A percentile compares a stretch with the other conserved stretches of the same genome.
These are phyloP conservation scores for Leptura quadrifasciata DNA, from an alignment of 2,888 invertebrate genomes.

Conservation along the genomic window DNA sequence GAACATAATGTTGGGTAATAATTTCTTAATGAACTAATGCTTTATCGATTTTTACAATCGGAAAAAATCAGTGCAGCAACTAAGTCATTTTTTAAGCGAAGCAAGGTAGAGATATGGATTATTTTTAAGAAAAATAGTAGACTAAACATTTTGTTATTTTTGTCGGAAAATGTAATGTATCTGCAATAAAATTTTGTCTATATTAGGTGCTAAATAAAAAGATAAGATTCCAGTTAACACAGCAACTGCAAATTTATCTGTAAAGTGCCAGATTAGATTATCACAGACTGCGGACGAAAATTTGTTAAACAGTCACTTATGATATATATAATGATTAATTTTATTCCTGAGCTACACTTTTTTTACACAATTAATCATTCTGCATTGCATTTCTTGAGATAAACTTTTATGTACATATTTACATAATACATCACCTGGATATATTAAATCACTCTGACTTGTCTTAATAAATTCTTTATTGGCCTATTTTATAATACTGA, in stretches of 20 bases:
- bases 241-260: background rate
- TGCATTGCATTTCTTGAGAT: background rate
- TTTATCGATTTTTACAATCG: slow-evolving; percentile 12
- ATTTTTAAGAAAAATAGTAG: too few relatives aligned
- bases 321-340: slow-evolving; percentile 1
- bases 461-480: too few relatives aligned
- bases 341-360: background rate
- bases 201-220: background rate
- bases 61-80: background rate
- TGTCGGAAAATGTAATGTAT: background rate
- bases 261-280: background rate
- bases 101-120: too few relatives aligned
- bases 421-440: background rate
- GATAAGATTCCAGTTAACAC: background rate
- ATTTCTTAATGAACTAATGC: slow-evolving; percentile 14
- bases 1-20: background rate
- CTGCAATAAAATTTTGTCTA: background rate
- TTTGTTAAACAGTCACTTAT: background rate
- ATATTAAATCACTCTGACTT: too few relatives aligned
- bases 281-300: background rate
- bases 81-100: too few relatives aligned
- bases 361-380: background rate
- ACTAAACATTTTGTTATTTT: too few relatives aligned
- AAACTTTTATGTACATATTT: background rate
- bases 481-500: too few relatives aligned